phyloP scores from a whole-genome alignment of 2,797 vertebrate species.

The Sebastes kiyomatsui region DNA sequence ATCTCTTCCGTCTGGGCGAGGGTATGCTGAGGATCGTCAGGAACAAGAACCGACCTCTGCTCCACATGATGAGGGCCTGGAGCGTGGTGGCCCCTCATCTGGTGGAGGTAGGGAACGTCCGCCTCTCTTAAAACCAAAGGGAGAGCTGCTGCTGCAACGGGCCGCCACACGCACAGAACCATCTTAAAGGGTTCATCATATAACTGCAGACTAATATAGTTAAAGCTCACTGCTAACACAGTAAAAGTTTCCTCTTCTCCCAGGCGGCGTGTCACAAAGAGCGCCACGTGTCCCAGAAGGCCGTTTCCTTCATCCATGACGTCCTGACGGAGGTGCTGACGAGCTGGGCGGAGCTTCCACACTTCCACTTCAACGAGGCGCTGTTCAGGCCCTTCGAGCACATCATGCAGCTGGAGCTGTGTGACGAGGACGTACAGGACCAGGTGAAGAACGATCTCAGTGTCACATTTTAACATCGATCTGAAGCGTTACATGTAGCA shows the following conservation, averaged over 20 bases:
- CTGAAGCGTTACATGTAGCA: not conserved
- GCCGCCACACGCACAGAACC: not conserved
- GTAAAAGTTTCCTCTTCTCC: not conserved
- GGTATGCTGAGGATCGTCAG: conserved; percentile 92
- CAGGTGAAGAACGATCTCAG: conserved; percentile 80
- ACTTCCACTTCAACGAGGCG: conserved; percentile 96
- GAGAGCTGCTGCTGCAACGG: not conserved
- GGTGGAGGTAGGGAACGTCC: conserved; percentile 86
- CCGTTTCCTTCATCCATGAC: conserved; percentile 96
- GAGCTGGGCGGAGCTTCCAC: conserved; percentile 91
- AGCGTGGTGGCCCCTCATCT: conserved; percentile 95
- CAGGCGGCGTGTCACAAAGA: conserved; percentile 98
- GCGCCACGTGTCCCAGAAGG: conserved; percentile 95
- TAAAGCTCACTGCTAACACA: not conserved
- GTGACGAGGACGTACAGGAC: conserved; percentile 97
- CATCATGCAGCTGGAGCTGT: conserved; percentile 97
- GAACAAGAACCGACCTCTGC: conserved; percentile 88
- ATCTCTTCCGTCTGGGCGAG: conserved; percentile 94
- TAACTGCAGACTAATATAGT: not conserved
- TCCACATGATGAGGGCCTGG: conserved; percentile 96
- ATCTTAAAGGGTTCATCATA: not conserved
- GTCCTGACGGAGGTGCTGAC: conserved; percentile 94
- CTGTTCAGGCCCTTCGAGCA: conserved; percentile 96
- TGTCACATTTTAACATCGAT: not conserved
- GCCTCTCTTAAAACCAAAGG: not conserved